Evolutionary conservation across 1,140 invertebrate genomes (phyloP).

Genomic region (Hycleus phaleratus): DNA sequence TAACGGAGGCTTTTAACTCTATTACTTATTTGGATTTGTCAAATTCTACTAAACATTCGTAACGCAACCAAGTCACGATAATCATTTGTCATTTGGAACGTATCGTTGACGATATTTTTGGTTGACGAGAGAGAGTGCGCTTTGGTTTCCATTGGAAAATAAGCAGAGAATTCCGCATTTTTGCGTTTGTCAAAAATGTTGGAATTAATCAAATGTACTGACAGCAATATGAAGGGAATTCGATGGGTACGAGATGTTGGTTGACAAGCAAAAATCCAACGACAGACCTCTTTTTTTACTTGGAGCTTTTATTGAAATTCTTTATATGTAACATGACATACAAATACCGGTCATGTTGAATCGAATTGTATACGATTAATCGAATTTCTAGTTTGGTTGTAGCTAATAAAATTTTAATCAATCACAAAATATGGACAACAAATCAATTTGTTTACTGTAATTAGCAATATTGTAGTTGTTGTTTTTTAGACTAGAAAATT

Average conservation of each 20-base stretch:
- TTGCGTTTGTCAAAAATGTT: neutral
- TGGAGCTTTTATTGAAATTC: conserved; percentile 10
- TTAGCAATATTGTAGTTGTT: no score
- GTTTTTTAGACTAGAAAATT: no score
- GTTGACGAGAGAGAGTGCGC: no score
- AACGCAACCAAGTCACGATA: neutral
- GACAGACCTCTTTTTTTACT: neutral
- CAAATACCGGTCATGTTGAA: neutral
- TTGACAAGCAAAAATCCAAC: conserved; percentile 11
- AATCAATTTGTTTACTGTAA: no score
- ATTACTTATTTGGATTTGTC: conserved; percentile 2
- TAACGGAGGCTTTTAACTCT: conserved; percentile 7
- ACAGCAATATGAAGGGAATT: conserved; percentile 10
- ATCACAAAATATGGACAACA: conserved; percentile 1
- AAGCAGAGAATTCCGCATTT: no score
- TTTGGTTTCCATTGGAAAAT: no score
- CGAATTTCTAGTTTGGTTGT: conserved; percentile 2
- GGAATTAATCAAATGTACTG: conserved; percentile 1
- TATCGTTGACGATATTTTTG: no score
- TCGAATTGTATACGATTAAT: neutral
- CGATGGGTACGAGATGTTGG: conserved; percentile 5
- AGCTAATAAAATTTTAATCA: conserved; percentile 2
- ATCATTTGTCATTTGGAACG: neutral
- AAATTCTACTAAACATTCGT: neutral
- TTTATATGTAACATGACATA: neutral